Conservation (phyloP, 2,888 invertebrate species). For the Euplexia lucipara region DNA sequence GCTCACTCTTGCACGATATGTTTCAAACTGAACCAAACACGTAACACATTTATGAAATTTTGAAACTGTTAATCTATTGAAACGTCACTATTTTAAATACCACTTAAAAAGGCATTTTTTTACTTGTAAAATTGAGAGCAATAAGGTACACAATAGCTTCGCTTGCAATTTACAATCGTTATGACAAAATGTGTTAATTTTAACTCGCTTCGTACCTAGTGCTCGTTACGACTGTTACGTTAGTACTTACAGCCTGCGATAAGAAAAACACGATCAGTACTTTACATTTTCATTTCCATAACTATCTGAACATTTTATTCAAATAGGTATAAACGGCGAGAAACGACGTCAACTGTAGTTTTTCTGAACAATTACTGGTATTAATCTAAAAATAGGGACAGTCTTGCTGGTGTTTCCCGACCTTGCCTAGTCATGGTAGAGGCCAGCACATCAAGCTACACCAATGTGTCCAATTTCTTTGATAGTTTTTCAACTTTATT, state of each 20-base stretch:
- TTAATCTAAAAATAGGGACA: background rate
- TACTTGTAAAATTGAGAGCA: constrained; percentile 17
- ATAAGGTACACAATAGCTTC: constrained; percentile 52
- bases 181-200: constrained; percentile 62
- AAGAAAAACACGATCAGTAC: constrained; percentile 54
- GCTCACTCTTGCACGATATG: constrained; percentile 50
- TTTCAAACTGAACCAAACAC: constrained; percentile 43
- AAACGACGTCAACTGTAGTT: constrained; percentile 22
- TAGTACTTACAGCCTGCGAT: constrained; percentile 48
- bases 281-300: constrained; percentile 49
- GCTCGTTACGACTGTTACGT: constrained; percentile 37
- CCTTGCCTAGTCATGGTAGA: too few species aligned
- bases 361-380: background rate
- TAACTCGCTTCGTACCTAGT: constrained; percentile 42
- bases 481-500: too few species aligned
- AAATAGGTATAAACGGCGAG: constrained; percentile 2
- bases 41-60: constrained; percentile 15
- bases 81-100: background rate
- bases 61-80: constrained; percentile 6
- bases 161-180: constrained; percentile 48
- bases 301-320: constrained; percentile 40
- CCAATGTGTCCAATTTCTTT: too few species aligned
- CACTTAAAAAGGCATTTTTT: too few species aligned
- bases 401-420: constrained; percentile 1
- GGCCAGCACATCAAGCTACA: too few species aligned